Percentiles rank a stretch among this genome's conserved stretches.
Conservation (phyloP, 2,113 vertebrate genomes). For the Plecturocebus donacophilus region DNA sequence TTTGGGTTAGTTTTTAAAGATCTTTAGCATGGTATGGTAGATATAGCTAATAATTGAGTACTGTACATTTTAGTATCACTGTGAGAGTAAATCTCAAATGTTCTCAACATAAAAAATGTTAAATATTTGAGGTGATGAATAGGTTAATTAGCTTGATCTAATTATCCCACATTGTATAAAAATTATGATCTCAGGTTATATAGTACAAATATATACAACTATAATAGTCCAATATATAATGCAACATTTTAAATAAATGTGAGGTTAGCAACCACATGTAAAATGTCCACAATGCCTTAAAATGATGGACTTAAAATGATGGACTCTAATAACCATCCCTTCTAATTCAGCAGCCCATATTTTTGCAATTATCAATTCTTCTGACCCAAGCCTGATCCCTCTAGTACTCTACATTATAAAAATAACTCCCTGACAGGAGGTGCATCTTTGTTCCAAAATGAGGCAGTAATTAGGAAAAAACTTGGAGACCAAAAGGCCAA, state of each 20-base stretch:
- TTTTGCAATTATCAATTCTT: neutral
- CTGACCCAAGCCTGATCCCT: neutral
- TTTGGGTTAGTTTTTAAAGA: neutral
- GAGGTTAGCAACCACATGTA: neutral
- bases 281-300: neutral
- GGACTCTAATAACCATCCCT: neutral
- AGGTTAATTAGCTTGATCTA: neutral
- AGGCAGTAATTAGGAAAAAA: neutral
- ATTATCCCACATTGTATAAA: neutral
- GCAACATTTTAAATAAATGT: neutral
- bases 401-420: neutral
- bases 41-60: neutral
- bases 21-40: neutral
- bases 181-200: neutral
- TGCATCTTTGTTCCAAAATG: neutral
- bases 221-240: neutral
- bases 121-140: neutral
- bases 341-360: neutral
- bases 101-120: neutral
- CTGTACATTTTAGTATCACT: neutral
- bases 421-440: neutral
- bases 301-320: constrained; percentile 18
- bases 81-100: neutral
- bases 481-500: neutral
- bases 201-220: neutral